phyloP scores from a whole-genome alignment of 2,888 invertebrate genomes.

The Leucophenga montana region DNA sequence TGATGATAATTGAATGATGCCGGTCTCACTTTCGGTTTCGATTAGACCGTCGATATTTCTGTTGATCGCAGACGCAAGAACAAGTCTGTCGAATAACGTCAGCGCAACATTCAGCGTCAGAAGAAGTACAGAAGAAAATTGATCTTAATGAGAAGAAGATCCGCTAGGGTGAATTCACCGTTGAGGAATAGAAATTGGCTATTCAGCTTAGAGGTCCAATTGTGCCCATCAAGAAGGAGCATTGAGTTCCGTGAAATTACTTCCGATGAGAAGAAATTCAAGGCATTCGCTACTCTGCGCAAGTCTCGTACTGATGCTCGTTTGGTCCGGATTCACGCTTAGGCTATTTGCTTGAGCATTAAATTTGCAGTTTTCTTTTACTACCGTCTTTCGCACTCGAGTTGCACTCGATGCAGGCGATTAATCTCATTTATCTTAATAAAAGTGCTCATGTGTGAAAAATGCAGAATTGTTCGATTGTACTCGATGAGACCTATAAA shows the following conservation, averaged over 20 bases:
- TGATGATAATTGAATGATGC: constrained; percentile 92
- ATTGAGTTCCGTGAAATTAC: constrained; percentile 89
- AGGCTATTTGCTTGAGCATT: too few relatives aligned
- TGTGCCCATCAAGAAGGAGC: constrained; percentile 88
- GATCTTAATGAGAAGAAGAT: constrained; percentile 93
- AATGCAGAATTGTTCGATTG: too few relatives aligned
- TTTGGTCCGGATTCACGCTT: constrained; percentile 92
- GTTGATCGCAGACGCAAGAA: constrained; percentile 97
- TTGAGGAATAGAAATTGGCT: constrained; percentile 94
- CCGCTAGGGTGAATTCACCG: constrained; percentile 87
- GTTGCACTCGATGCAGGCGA: too few relatives aligned
- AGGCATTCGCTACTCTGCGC: constrained; percentile 88
- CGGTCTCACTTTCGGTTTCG: constrained; percentile 96
- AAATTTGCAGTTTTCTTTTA: too few relatives aligned
- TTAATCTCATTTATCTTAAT: too few relatives aligned
- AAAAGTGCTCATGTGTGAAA: too few relatives aligned
- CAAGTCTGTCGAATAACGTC: constrained; percentile 94
- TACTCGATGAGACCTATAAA: too few relatives aligned
- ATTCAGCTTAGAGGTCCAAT: constrained; percentile 87
- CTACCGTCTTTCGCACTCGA: too few relatives aligned
- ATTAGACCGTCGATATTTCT: constrained; percentile 94
- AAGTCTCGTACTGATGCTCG: constrained; percentile 92
- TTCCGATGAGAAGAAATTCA: constrained; percentile 93
- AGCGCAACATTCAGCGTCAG: constrained; percentile 93
- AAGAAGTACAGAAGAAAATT: constrained; percentile 97